These are phyloP conservation scores for Tupaia chinensis DNA, from an alignment of 2,113 vertebrate genomes.

Conservation along the genomic window DNA sequence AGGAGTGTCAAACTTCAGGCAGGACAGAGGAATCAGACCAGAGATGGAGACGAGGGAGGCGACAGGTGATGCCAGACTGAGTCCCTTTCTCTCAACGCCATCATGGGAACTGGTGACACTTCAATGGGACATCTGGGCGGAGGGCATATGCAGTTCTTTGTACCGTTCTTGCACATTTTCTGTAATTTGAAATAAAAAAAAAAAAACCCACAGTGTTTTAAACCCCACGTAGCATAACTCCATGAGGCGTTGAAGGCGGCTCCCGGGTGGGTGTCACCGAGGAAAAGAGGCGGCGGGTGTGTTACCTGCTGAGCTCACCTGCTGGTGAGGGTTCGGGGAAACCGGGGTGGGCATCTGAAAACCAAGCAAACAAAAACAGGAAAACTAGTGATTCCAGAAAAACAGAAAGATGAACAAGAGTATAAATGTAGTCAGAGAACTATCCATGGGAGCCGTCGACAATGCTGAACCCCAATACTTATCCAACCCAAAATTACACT, in stretches of 20 bases:
- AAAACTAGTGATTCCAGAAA: neutral
- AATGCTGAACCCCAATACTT: neutral
- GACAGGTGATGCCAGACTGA: accelerated
- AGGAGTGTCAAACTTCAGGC: neutral
- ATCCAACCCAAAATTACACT: neutral
- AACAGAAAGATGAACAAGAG: neutral
- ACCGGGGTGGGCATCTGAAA: neutral
- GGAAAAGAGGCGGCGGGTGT: neutral
- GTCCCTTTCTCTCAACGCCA: neutral
- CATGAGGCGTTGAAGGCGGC: neutral
- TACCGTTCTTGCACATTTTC: neutral
- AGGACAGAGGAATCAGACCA: neutral
- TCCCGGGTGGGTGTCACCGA: neutral
- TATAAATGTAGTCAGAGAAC: neutral
- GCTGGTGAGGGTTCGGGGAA: neutral
- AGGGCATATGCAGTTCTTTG: neutral
- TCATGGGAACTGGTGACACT: neutral
- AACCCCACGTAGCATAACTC: neutral
- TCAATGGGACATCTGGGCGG: neutral
- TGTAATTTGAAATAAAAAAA: neutral
- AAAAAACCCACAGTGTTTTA: neutral
- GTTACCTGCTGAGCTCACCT: neutral
- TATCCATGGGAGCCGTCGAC: neutral
- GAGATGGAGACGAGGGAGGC: neutral
- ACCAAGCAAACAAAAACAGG: neutral